Evolutionary conservation across 2,888 invertebrate species (phyloP).

Genomic region (Parochlus steinenii): DNA sequence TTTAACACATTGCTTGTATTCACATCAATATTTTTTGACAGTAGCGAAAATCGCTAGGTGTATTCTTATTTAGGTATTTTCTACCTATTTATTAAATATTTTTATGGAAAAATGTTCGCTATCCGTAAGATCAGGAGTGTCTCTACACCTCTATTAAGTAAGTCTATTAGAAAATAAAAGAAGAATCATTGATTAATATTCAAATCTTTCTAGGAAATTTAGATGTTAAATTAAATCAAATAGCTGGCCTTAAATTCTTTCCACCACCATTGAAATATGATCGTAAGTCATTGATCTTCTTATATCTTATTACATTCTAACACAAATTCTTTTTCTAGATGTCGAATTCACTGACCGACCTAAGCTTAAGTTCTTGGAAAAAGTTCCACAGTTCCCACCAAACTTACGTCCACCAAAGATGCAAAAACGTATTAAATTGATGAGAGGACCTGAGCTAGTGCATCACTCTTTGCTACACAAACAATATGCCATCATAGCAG

Average conservation of each 20-base stretch:
- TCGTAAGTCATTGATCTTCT: slow-evolving; percentile 32
- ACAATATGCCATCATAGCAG: slow-evolving; percentile 85
- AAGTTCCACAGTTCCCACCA: slow-evolving; percentile 50
- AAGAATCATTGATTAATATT: too few relatives aligned
- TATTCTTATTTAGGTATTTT: too few relatives aligned
- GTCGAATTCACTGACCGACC: slow-evolving; percentile 54
- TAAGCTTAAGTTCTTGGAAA: slow-evolving; percentile 53
- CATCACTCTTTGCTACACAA: slow-evolving; percentile 76
- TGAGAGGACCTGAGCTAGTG: slow-evolving; percentile 78
- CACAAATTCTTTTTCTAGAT: slow-evolving; percentile 32
- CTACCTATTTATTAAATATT: too few relatives aligned
- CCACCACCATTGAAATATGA: slow-evolving; percentile 48
- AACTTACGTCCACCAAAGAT: slow-evolving; percentile 62
- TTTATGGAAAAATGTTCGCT: too few relatives aligned
- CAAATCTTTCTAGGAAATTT: too few relatives aligned
- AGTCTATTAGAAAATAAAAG: too few relatives aligned
- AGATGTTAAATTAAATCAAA: too few relatives aligned
- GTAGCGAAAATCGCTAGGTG: too few relatives aligned
- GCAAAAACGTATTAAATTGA: slow-evolving; percentile 64
- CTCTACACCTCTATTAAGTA: too few relatives aligned
- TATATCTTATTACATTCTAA: slow-evolving; percentile 12
- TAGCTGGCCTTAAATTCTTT: slow-evolving; percentile 50
- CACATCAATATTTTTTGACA: too few relatives aligned
- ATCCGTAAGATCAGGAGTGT: too few relatives aligned
- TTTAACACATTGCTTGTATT: too few relatives aligned